Evolutionary conservation across 1,140 invertebrate species (phyloP).

Genomic region (Akabosia matsudoensis): DNA sequence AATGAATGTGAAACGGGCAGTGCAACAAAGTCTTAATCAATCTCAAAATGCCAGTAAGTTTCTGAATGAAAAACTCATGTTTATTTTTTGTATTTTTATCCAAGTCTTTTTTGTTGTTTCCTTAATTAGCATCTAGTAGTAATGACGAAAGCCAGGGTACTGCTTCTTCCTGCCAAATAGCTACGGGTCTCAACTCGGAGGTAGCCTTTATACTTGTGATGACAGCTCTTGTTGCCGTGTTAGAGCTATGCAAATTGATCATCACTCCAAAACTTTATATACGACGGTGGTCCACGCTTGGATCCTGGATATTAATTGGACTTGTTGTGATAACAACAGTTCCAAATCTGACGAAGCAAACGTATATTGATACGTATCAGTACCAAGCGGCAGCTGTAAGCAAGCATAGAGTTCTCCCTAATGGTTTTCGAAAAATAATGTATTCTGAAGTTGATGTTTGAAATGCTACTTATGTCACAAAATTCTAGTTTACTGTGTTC

Average conservation of each 20-base stretch:
- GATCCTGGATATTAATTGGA: conserved; percentile 36
- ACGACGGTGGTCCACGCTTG: conserved; percentile 28
- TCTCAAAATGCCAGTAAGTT: neutral
- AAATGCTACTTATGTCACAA: no score
- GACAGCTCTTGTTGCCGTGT: conserved; percentile 33
- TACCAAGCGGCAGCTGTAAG: conserved; percentile 43
- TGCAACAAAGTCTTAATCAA: neutral
- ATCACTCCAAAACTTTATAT: conserved; percentile 39
- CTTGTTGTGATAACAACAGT: conserved; percentile 34
- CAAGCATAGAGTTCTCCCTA: neutral
- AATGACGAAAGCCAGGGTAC: no score
- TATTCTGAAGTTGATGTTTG: neutral
- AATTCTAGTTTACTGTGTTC: conserved; percentile 41
- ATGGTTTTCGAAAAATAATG: neutral
- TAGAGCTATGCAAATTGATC: conserved; percentile 37
- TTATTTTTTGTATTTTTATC: no score
- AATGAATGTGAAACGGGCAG: neutral
- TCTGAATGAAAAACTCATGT: no score
- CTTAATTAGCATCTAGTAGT: no score
- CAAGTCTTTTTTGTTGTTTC: no score
- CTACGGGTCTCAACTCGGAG: conserved; percentile 34
- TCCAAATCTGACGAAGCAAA: conserved; percentile 35
- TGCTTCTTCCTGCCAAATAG: conserved; percentile 20
- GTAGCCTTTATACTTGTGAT: conserved; percentile 31
- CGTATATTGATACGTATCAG: conserved; percentile 28